Evolutionary conservation across 2,797 vertebrate genomes (phyloP).

Genomic region (Cetoscarus ocellatus): DNA sequence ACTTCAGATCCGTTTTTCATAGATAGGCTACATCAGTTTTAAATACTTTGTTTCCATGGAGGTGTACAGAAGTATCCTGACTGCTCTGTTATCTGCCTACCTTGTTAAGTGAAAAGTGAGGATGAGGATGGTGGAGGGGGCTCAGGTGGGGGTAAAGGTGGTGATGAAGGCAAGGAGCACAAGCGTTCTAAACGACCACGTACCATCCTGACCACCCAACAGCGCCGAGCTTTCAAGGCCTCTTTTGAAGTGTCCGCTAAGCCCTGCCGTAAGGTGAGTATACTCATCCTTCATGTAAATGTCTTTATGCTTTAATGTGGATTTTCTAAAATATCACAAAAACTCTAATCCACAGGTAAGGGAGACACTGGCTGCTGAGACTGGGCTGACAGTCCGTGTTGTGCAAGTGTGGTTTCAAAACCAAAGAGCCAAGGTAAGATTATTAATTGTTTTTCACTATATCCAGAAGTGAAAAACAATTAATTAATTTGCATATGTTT

Average conservation of each 20-base stretch:
- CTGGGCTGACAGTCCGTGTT: slow-evolving; percentile 91
- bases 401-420: slow-evolving; percentile 97
- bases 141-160: slow-evolving; percentile 85
- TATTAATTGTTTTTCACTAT: too few species aligned
- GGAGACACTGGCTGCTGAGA: slow-evolving; percentile 92
- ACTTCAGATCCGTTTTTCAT: too few species aligned
- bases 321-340: slow-evolving; percentile 14
- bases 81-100: slow-evolving; percentile 36
- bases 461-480: neutral
- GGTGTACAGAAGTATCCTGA: neutral
- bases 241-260: slow-evolving; percentile 95
- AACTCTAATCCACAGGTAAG: slow-evolving; percentile 83
- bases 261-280: slow-evolving; percentile 90
- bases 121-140: slow-evolving; percentile 90
- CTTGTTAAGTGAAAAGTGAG: slow-evolving; percentile 89
- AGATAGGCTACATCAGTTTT: too few species aligned
- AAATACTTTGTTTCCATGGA: too few species aligned
- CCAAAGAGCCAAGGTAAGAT: slow-evolving; percentile 92
- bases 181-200: slow-evolving; percentile 92
- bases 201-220: slow-evolving; percentile 93
- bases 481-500: too few species aligned
- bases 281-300: slow-evolving; percentile 8
- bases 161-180: slow-evolving; percentile 90
- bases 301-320: neutral
- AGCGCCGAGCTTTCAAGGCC: slow-evolving; percentile 92